Conservation (phyloP, 2,113 vertebrate genomes). For the Zosterops lateralis region DNA sequence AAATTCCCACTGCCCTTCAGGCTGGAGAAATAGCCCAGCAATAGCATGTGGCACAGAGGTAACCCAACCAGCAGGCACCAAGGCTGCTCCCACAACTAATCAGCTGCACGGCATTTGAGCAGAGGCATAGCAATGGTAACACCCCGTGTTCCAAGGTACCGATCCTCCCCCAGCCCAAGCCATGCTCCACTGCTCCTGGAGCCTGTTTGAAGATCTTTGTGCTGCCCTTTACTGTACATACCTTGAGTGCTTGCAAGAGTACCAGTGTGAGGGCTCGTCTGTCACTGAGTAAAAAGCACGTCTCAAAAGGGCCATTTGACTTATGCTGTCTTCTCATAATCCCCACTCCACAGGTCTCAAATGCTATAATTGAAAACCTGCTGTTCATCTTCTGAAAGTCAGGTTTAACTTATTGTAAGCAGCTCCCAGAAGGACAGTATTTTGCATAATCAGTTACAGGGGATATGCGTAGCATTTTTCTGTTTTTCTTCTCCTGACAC, state of each 20-base stretch:
- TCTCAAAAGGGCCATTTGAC: background rate
- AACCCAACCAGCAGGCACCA: background rate
- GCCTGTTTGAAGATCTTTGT: background rate
- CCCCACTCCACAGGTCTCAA: background rate
- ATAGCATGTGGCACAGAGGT: background rate
- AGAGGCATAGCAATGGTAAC: background rate
- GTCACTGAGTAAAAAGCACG: background rate
- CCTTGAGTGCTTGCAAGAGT: background rate
- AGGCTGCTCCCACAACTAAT: background rate
- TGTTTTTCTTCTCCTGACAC: background rate
- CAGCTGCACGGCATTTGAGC: background rate
- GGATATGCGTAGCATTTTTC: background rate
- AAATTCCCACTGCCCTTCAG: background rate
- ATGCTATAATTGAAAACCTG: slow-evolving; percentile 23
- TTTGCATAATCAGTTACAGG: slow-evolving; percentile 25
- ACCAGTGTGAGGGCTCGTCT: background rate
- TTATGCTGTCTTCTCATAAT: background rate
- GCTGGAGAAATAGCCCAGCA: background rate
- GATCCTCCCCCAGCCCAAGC: background rate
- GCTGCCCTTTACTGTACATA: slow-evolving; percentile 1
- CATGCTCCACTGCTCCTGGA: background rate
- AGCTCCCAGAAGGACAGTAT: background rate
- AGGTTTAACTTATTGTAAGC: background rate
- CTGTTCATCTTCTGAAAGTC: slow-evolving; percentile 18
- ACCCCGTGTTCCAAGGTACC: background rate